Conservation (phyloP, 2,113 vertebrate species). For the Craseonycteris thonglongyai region DNA sequence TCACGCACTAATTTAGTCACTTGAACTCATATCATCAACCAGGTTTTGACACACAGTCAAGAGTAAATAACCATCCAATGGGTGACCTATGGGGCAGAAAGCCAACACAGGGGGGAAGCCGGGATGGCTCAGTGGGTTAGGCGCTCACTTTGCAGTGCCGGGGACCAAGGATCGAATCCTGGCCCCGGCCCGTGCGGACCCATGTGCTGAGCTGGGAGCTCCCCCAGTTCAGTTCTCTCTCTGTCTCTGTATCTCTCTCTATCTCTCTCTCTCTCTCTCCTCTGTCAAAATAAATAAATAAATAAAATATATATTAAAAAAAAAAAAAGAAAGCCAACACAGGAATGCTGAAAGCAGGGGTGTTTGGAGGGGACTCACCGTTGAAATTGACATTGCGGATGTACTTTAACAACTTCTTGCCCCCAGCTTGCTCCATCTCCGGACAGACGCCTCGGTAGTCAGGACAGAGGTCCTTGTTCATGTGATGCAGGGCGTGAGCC, state of each 20-base stretch:
- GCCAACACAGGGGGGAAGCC: background rate
- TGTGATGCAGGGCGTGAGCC: conserved; percentile 95
- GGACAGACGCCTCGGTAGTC: conserved; percentile 88
- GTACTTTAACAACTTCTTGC: conserved; percentile 92
- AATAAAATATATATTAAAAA: too few relatives aligned
- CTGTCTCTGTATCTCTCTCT: too few relatives aligned
- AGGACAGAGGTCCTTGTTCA: conserved; percentile 92
- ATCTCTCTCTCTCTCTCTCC: too few relatives aligned
- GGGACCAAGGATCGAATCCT: too few relatives aligned
- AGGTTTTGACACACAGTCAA: background rate
- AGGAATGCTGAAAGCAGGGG: accelerated
- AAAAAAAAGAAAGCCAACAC: background rate
- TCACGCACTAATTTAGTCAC: background rate
- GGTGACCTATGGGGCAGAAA: background rate
- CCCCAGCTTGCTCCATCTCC: conserved; percentile 91
- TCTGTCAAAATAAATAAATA: too few relatives aligned
- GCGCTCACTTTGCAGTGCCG: too few relatives aligned
- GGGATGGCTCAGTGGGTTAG: too few relatives aligned
- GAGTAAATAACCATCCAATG: background rate
- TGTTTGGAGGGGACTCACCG: conserved; percentile 79
- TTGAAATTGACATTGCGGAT: conserved; percentile 93
- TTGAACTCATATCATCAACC: background rate
- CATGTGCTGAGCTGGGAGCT: too few relatives aligned
- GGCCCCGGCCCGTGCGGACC: too few relatives aligned
- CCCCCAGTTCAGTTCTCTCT: too few relatives aligned